Evolutionary conservation across 64 coral and sea anemone species (phyloP), one percentile per base, ranked within the genome.

Genomic region (Anthopleura sola): DNA sequence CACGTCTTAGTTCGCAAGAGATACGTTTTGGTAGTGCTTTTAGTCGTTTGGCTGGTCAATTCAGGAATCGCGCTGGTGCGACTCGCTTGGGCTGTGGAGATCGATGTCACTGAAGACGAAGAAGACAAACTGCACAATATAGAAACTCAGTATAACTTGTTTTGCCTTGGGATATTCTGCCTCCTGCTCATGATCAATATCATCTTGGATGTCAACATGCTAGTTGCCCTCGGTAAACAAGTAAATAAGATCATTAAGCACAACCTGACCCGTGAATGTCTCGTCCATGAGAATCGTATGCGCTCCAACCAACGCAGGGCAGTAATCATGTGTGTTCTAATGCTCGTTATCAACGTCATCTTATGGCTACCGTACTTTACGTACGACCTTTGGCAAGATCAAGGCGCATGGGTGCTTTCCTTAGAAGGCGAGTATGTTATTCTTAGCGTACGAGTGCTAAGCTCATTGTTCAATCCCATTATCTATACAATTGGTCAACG

Each of bases 361-460:
- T 74, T 85, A 32, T 91, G 89, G 89, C 29, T 91, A 24, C 89
- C 89, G 0, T 91, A 91, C 56, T 91, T 91, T 39, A 85, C 84
- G 19, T 78, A 78, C 7, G 89, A 91, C 19, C 37, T 91, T 36
- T n/a, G 58, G n/a, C 78, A 66, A 37, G 55, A 56, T 3, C 33
- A 81, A 13, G 28, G 32, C 18, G 82, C 11, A 19, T 49, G 32
- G 48, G 46, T 36, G 16, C 48, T 83, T 2, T 14, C 34, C 6
- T 28, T 79, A 9, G 76, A 44, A 79, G 82, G 46, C 16, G 82
- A 83, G 31, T 83, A 83, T 49, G 82, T 60, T n/a, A 83, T 83
- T 24, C 44, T 83, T 19, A 83, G 32, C 48, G 50, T 60, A 20
- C 82, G 82, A 56, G 55, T 83, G 3, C 82, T 83, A 24, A 83